Percentiles rank a stretch among this genome's conserved stretches.
Evolutionary conservation across 2,113 vertebrate species (phyloP).

Genomic region (Mus spicilegus): DNA sequence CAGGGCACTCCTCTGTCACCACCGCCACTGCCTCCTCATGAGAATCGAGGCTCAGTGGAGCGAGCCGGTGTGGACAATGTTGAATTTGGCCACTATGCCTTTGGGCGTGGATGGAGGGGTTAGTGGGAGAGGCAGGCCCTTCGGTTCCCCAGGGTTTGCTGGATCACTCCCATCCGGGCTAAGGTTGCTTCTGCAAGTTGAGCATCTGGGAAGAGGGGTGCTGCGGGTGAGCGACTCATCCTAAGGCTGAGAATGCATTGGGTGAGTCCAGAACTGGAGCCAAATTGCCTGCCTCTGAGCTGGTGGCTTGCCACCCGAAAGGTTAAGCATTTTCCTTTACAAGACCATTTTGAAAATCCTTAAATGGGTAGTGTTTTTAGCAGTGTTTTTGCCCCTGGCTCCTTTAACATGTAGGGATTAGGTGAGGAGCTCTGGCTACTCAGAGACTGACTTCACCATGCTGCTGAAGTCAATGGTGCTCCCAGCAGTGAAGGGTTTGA

Average conservation of each 20-base stretch:
- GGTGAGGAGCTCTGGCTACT: no score
- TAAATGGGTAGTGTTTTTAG: background rate
- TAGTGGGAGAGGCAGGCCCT: background rate
- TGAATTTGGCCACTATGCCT: background rate
- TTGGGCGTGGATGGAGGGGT: background rate
- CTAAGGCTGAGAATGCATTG: no score
- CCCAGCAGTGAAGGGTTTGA: rapidly evolving
- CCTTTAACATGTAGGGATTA: background rate
- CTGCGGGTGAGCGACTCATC: background rate
- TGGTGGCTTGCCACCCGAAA: background rate
- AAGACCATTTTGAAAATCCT: background rate
- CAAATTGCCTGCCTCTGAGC: background rate
- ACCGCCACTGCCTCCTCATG: background rate
- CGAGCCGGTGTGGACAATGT: background rate
- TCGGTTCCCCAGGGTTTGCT: background rate
- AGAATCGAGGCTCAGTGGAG: background rate
- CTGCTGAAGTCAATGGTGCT: no score
- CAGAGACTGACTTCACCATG: background rate
- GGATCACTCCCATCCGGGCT: background rate
- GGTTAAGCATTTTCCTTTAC: no score
- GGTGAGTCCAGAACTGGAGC: no score
- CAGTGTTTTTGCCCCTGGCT: background rate
- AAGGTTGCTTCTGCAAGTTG: background rate
- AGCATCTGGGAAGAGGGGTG: background rate
- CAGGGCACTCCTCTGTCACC: background rate